These are phyloP conservation scores for Teleogryllus oceanicus DNA, from an alignment of 2,888 invertebrate species.

Conservation along the genomic window DNA sequence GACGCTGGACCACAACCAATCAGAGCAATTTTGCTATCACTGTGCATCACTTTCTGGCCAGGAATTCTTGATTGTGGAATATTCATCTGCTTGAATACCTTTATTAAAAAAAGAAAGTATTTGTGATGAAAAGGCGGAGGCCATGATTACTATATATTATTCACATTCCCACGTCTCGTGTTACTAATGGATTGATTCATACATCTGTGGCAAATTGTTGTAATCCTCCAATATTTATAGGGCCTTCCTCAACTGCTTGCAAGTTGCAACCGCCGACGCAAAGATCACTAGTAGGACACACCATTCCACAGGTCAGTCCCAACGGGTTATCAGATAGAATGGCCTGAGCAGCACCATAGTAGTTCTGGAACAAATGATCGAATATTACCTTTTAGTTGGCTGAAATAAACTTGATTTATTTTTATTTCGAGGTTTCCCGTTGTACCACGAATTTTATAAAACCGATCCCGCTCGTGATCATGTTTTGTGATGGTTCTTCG, in stretches of 20 bases:
- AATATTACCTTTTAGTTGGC: too few relatives aligned
- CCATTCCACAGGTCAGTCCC: constrained; percentile 95
- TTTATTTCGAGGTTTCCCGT: too few relatives aligned
- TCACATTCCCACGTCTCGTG: too few relatives aligned
- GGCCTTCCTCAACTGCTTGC: constrained; percentile 92
- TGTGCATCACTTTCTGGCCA: constrained; percentile 50
- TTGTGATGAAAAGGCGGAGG: too few relatives aligned
- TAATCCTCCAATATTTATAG: constrained; percentile 97
- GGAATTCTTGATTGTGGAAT: constrained; percentile 84
- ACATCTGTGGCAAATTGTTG: constrained; percentile 97
- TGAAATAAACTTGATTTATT: too few relatives aligned
- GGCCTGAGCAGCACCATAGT: constrained; percentile 93
- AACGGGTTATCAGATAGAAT: constrained; percentile 97
- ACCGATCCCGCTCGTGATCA: too few relatives aligned
- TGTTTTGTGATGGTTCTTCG: too few relatives aligned
- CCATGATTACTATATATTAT: too few relatives aligned
- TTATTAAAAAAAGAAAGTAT: too few relatives aligned
- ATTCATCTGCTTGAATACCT: constrained; percentile 92
- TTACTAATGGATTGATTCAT: constrained; percentile 39
- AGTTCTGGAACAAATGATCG: constrained; percentile 63
- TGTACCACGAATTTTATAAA: too few relatives aligned
- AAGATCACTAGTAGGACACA: constrained; percentile 96
- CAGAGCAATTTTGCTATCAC: constrained; percentile 72
- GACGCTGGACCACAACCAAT: constrained; percentile 96
- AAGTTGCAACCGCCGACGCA: constrained; percentile 98